These are phyloP conservation scores for Scaptomyza pallida DNA, from an alignment of 1,140 invertebrate genomes.

Conservation along the genomic window DNA sequence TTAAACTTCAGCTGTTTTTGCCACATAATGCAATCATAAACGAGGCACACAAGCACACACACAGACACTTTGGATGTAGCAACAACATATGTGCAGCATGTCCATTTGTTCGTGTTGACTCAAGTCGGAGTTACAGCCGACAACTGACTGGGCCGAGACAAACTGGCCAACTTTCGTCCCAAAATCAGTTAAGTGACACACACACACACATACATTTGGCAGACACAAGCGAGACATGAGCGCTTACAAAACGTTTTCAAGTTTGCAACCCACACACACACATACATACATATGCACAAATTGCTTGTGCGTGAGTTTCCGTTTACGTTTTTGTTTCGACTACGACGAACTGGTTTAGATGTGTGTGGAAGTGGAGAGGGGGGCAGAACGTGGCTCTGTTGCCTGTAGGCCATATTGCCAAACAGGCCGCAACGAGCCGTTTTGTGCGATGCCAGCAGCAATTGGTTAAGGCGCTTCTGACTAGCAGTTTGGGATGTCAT, in stretches of 20 bases:
- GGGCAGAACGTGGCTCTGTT: neutral
- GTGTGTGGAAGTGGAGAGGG: neutral
- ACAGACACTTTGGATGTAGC: neutral
- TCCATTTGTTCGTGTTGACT: slow-evolving; percentile 54
- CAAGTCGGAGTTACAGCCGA: slow-evolving; percentile 24
- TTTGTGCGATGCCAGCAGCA: slow-evolving; percentile 32
- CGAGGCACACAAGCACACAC: slow-evolving; percentile 30
- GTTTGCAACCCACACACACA: slow-evolving; percentile 37
- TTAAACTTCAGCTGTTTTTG: slow-evolving; percentile 60
- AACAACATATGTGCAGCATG: slow-evolving; percentile 35
- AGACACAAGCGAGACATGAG: slow-evolving; percentile 49
- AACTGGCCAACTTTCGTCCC: slow-evolving; percentile 30
- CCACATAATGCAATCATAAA: slow-evolving; percentile 71
- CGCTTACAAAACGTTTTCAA: slow-evolving; percentile 63
- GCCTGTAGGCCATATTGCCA: slow-evolving; percentile 13
- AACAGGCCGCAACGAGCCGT: slow-evolving; percentile 40
- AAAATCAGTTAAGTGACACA: slow-evolving; percentile 58
- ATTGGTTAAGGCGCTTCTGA: slow-evolving; percentile 31
- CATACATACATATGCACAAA: slow-evolving; percentile 9
- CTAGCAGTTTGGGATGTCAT: slow-evolving; percentile 2
- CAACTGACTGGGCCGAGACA: slow-evolving; percentile 20
- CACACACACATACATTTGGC: slow-evolving; percentile 35
- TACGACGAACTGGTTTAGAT: neutral
- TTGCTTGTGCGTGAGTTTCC: slow-evolving; percentile 41
- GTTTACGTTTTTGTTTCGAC: slow-evolving; percentile 25